phyloP scores from a whole-genome alignment of 2,113 vertebrate species.

The Nestor notabilis region DNA sequence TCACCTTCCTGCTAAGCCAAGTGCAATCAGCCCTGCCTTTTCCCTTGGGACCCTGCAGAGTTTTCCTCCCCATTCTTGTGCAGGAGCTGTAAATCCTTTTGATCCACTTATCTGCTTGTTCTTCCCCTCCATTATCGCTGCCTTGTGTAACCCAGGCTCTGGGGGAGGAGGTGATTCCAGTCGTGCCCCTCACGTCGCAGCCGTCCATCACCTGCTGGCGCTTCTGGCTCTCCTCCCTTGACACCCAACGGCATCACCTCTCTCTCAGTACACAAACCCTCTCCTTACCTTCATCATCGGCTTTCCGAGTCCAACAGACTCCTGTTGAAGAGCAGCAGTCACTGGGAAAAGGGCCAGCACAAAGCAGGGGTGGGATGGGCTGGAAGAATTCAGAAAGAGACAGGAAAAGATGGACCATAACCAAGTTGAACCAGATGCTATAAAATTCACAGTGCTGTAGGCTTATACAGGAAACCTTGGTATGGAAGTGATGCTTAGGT shows the following conservation, averaged over 20 bases:
- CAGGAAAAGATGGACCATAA: accelerated
- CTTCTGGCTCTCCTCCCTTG: background rate
- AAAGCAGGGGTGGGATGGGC: background rate
- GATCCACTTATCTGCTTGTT: background rate
- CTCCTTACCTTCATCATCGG: background rate
- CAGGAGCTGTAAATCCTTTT: background rate
- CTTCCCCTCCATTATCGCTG: background rate
- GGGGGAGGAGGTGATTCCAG: background rate
- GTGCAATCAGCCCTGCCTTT: background rate
- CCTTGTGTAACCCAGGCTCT: background rate
- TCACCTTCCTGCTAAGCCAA: conserved; percentile 7
- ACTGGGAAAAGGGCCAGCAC: background rate
- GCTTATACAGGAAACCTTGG: background rate
- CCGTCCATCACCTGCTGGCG: background rate
- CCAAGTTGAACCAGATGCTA: background rate
- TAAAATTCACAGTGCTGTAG: background rate
- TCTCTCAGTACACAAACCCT: background rate
- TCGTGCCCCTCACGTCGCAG: accelerated
- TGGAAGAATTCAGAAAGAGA: background rate
- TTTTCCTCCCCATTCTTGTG: background rate
- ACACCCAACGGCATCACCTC: background rate
- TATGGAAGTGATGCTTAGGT: background rate
- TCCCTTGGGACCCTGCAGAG: accelerated
- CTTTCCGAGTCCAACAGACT: background rate
- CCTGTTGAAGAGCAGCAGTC: background rate